Percentiles rank a stretch among this genome's conserved stretches.
phyloP scores from a whole-genome alignment of 2,797 vertebrate genomes.

The Cyclura pinguis region DNA sequence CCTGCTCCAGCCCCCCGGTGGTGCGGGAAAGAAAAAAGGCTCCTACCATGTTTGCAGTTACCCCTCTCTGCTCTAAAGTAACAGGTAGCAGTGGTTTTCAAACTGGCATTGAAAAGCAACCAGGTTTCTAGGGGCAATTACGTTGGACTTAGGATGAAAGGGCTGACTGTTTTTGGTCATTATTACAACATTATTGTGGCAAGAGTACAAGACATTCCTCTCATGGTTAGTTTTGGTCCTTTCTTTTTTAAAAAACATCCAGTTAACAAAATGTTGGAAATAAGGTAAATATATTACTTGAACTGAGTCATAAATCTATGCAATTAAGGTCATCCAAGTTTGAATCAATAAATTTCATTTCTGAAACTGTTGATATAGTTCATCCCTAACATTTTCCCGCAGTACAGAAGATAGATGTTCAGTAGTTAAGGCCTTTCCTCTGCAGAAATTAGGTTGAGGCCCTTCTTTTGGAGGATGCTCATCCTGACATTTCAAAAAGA shows the following conservation, averaged over 20 bases:
- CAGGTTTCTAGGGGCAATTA: neutral
- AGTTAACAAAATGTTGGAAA: conserved; percentile 2
- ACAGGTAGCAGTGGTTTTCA: neutral
- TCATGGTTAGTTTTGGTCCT: neutral
- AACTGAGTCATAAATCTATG: neutral
- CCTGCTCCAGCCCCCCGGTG: too few species aligned
- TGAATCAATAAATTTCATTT: neutral
- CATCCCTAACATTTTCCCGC: too few species aligned
- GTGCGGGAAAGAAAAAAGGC: too few species aligned
- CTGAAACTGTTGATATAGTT: too few species aligned
- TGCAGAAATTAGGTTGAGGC: too few species aligned
- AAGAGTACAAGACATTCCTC: neutral
- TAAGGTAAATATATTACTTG: neutral
- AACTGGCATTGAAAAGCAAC: conserved; percentile 22
- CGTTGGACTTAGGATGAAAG: conserved; percentile 37
- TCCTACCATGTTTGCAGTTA: too few species aligned
- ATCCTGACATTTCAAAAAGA: too few species aligned
- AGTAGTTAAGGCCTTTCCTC: too few species aligned
- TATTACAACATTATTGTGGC: neutral
- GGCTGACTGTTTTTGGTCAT: conserved; percentile 39
- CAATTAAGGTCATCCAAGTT: neutral
- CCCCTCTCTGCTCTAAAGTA: too few species aligned
- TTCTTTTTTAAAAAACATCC: neutral
- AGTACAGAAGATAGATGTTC: too few species aligned
- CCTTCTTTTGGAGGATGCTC: too few species aligned